phyloP scores from a whole-genome alignment of 2,113 vertebrate genomes.

The Paradoxurus hermaphroditus region DNA sequence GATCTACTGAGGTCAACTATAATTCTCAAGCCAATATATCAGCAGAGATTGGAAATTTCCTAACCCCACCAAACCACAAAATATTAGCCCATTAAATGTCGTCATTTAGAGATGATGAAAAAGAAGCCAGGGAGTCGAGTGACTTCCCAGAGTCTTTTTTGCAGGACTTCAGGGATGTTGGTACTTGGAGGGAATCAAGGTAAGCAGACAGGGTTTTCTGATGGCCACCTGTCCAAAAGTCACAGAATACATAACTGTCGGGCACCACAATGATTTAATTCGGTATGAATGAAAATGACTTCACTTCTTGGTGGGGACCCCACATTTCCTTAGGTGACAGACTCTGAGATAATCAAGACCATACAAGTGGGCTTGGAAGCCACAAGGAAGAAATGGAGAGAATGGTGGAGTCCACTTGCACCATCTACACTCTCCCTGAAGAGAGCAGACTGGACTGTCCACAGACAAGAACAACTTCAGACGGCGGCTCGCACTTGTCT shows the following conservation, averaged over 20 bases:
- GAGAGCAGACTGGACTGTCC: not conserved
- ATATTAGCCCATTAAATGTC: not conserved
- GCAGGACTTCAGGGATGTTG: not conserved
- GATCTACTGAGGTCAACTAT: not conserved
- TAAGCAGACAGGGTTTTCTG: not conserved
- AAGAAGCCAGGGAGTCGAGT: too few species aligned
- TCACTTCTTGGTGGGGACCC: not conserved
- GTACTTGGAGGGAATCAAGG: not conserved
- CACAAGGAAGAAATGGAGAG: accelerated
- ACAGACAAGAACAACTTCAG: too few species aligned
- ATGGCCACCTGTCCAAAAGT: not conserved
- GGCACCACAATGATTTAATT: not conserved
- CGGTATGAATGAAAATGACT: not conserved
- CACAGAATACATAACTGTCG: not conserved
- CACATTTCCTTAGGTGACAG: not conserved
- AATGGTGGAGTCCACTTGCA: accelerated
- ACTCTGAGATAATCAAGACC: not conserved
- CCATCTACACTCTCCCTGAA: not conserved
- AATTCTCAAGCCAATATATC: not conserved
- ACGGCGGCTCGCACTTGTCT: not conserved
- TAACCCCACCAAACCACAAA: not conserved
- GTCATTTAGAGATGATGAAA: not conserved
- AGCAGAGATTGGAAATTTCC: not conserved
- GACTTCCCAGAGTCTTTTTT: not conserved
- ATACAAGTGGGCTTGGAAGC: not conserved